Evolutionary conservation across 2,888 invertebrate genomes (phyloP).

Genomic region (Athrips mouffetella): DNA sequence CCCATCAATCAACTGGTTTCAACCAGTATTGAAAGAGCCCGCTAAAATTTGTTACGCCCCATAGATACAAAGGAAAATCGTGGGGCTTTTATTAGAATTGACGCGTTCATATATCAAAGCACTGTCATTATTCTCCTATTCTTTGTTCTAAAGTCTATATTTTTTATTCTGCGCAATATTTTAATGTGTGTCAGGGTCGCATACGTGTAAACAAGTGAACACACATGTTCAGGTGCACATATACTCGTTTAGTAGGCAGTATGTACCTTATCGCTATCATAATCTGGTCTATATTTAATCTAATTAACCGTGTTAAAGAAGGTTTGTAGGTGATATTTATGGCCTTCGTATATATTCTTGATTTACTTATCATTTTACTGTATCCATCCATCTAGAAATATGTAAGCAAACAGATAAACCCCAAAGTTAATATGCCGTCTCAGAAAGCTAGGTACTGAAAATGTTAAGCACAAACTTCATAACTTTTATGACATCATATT

Average conservation of each 20-base stretch:
- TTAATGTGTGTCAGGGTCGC: slow-evolving; percentile 18
- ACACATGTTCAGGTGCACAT: slow-evolving; percentile 18
- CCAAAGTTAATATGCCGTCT: too few relatives aligned
- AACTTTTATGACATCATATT: too few relatives aligned
- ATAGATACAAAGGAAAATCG: background rate
- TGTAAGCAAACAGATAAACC: too few relatives aligned
- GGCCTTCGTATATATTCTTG: slow-evolving; percentile 6
- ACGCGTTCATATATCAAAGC: background rate
- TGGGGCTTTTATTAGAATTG: background rate
- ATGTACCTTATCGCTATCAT: slow-evolving; percentile 11
- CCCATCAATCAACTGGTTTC: background rate
- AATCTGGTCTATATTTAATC: slow-evolving; percentile 6
- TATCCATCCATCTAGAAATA: too few relatives aligned
- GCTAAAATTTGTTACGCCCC: background rate
- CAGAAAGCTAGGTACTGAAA: too few relatives aligned
- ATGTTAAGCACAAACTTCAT: too few relatives aligned
- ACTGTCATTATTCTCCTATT: background rate
- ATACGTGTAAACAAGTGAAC: slow-evolving; percentile 18
- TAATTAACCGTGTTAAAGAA: slow-evolving; percentile 7
- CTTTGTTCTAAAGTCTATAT: background rate
- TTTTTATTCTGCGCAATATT: slow-evolving; percentile 10
- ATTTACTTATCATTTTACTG: too few relatives aligned
- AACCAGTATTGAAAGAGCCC: background rate
- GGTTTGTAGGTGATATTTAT: background rate
- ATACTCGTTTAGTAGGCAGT: background rate